A percentile compares a stretch with the other conserved stretches of the same genome.
Conservation (phyloP, 2,113 vertebrate species). For the Grantiella picta region DNA sequence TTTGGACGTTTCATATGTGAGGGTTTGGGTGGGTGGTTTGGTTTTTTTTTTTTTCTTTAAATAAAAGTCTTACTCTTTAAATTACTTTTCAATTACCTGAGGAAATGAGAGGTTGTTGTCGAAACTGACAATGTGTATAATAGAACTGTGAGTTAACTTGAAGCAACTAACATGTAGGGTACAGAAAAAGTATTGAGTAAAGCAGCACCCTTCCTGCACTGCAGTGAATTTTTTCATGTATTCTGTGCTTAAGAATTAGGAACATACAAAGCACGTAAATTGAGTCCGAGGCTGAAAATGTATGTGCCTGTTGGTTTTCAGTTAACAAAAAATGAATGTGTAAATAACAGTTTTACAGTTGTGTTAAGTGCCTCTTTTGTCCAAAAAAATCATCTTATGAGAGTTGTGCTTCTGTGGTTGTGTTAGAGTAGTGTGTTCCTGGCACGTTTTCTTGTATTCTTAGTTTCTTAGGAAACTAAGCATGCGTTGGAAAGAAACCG, state of each 20-base stretch:
- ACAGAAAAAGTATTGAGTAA: not conserved
- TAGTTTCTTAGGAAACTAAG: not conserved
- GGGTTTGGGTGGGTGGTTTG: not conserved
- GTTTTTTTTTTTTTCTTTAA: accelerated
- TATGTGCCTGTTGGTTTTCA: not conserved
- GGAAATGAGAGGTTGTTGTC: not conserved
- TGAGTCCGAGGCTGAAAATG: not conserved
- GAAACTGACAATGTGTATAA: not conserved
- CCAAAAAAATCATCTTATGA: not conserved
- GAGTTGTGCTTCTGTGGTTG: not conserved
- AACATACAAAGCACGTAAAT: not conserved
- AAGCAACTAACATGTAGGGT: not conserved
- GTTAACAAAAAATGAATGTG: not conserved
- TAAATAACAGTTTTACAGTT: not conserved
- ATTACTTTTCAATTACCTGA: not conserved
- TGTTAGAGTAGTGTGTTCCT: not conserved
- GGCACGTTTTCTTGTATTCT: not conserved
- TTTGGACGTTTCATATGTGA: not conserved
- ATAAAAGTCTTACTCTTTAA: not conserved
- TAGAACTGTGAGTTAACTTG: not conserved
- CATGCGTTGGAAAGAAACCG: not conserved
- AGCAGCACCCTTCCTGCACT: not conserved
- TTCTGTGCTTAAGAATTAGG: not conserved
- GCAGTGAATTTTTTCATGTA: not conserved
- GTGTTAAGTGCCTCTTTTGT: not conserved